Base-by-base conservation (phyloP, 2,797 vertebrate species). In the Arvicola amphibius region DNA sequence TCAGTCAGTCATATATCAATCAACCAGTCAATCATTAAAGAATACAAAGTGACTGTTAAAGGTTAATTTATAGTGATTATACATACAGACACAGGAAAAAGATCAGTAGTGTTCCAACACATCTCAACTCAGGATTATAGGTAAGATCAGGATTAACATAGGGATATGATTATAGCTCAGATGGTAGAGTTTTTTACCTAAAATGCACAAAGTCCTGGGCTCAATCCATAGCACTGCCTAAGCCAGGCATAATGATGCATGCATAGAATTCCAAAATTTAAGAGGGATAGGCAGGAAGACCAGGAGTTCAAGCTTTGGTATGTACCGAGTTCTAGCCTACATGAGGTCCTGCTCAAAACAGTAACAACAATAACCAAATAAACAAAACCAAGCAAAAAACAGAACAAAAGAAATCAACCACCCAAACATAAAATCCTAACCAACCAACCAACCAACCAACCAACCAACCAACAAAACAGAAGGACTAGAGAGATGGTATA, bases 101-200 rank as follows among this genome's bases (percentile, higher is more conserved):
- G 12, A 86, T 88, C 79, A 92, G 27, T 88, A 73, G 37, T 83
- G 69, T 85, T 87, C 34, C 19, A 83, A 88, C 19, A 93, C 51
- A 65, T 95, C 96, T 92, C 11, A 93, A 59, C 37, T 93, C 63
- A 74, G 48, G 88, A 81, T 94, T 88, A 90, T 27, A 91, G 69
- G 34, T 78, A 74, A 91, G 89, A 87, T 87, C 59, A 76, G 34
- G 77, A 90, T 87, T 87, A n/a, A 77, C 23, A 16, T 93, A 73
- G 79, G 23, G 13, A 12, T 16, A 61, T 6, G 23, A n/a, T 37
- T 40, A 21, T 40, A 40, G 23, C 13, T 27, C 53, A 40, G 3
- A 37, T 40, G 23, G 37, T 29, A 61, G 79, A 61, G 14, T 19
- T 37, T 59, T 59, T 61, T 59, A 29, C 34, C n/a, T 61, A 61